Conservation (phyloP, 2,113 vertebrate species). For the Pachyramphus minor region DNA sequence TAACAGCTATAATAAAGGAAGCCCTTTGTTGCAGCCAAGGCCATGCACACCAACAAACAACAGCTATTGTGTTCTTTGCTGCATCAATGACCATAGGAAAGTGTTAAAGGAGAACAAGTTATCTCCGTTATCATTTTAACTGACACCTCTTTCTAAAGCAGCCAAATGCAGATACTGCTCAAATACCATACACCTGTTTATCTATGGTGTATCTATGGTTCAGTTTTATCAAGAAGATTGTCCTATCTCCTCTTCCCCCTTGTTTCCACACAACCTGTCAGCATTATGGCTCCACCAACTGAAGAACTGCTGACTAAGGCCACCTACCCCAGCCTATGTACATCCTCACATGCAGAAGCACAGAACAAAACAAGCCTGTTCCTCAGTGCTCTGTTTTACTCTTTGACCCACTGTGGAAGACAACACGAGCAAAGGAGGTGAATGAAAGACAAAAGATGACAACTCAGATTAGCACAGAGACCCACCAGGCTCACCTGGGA, state of each 20-base stretch:
- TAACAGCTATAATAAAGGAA: background rate
- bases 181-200: background rate
- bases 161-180: background rate
- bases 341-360: background rate
- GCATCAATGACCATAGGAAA: background rate
- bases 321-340: background rate
- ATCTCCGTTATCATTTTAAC: background rate
- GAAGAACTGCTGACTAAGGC: background rate
- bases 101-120: background rate
- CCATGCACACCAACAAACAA: background rate
- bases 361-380: background rate
- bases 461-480: background rate
- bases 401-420: background rate
- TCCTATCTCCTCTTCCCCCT: conserved; percentile 27
- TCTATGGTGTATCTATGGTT: background rate
- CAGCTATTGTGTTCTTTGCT: background rate
- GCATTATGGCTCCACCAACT: conserved; percentile 59
- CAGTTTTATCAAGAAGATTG: background rate
- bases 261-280: conserved; percentile 9
- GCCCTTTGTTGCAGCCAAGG: background rate
- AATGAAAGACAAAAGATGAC: background rate
- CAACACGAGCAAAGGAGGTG: background rate
- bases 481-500: conserved; percentile 12
- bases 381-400: background rate
- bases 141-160: background rate